Conservation (phyloP, 2,113 vertebrate genomes). For the Oncorhynchus nerka region DNA sequence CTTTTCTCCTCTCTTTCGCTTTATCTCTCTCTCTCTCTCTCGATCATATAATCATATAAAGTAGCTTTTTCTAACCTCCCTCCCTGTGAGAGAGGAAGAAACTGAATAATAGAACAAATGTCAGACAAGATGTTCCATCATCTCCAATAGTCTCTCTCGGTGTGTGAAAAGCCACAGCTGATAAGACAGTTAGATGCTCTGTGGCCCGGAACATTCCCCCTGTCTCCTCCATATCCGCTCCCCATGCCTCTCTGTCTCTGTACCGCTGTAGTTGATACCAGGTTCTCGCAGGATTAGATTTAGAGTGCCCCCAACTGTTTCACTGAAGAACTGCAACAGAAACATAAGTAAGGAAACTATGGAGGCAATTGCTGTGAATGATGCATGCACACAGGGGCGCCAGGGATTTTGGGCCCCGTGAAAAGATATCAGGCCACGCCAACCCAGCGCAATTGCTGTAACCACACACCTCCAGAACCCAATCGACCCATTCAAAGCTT, state of each 20-base stretch:
- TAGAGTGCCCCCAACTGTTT: no score
- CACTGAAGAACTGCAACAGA: no score
- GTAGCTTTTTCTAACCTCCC: conserved; percentile 9
- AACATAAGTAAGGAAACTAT: no score
- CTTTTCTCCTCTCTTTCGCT: conserved; percentile 8
- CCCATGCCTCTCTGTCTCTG: neutral
- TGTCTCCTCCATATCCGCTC: neutral
- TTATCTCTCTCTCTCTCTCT: neutral
- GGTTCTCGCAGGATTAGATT: no score
- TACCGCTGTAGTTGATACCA: no score
- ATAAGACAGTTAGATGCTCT: conserved; percentile 36
- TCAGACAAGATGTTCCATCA: conserved; percentile 39
- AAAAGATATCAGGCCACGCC: no score
- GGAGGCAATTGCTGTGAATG: no score
- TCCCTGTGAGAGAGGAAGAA: neutral
- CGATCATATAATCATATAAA: conserved; percentile 9
- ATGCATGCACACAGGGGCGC: no score
- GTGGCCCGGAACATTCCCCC: conserved; percentile 1
- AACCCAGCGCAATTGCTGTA: no score
- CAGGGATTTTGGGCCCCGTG: no score
- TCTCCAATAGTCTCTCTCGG: conserved; percentile 34
- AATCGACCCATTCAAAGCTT: no score
- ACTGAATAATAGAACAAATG: conserved; percentile 44
- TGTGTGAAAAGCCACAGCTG: conserved; percentile 29
- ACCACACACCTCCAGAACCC: no score